Evolutionary conservation across 2,797 vertebrate genomes (phyloP).

Genomic region (Amniataba percoides): DNA sequence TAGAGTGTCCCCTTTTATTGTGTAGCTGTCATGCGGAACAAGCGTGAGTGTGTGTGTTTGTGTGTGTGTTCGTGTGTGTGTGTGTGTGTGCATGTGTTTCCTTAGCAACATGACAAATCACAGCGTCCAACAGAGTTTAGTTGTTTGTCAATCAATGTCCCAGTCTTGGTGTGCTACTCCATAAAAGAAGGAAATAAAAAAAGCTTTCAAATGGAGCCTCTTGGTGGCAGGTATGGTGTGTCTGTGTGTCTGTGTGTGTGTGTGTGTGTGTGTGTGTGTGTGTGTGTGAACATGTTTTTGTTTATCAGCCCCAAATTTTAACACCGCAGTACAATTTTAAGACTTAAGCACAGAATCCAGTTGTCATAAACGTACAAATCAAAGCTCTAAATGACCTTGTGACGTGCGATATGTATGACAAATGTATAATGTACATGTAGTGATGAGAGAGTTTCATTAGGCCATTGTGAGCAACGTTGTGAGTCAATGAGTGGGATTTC

Average conservation of each 20-base stretch:
- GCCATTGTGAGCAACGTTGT: background rate
- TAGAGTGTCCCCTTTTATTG: slow-evolving; percentile 68
- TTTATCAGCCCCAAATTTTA: background rate
- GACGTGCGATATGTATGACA: background rate
- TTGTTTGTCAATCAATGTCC: slow-evolving; percentile 45
- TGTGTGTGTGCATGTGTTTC: slow-evolving; percentile 45
- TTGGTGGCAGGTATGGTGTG: background rate
- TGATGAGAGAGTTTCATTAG: background rate
- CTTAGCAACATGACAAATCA: slow-evolving; percentile 48
- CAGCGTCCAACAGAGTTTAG: slow-evolving; percentile 35
- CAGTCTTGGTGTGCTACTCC: slow-evolving; percentile 22
- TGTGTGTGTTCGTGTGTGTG: slow-evolving; percentile 18
- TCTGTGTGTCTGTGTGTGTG: no score
- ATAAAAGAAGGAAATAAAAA: background rate
- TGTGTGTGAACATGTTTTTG: background rate
- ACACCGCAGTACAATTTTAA: background rate
- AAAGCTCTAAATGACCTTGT: background rate
- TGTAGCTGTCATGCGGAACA: slow-evolving; percentile 56
- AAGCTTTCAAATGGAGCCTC: slow-evolving; percentile 45
- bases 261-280: no score
- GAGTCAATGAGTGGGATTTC: background rate
- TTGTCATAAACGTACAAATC: background rate
- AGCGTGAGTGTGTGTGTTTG: slow-evolving; percentile 25
- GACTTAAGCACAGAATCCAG: background rate
- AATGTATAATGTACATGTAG: background rate